Evolutionary conservation across 2,113 vertebrate genomes (phyloP), one percentile per base, ranked within the genome.

Genomic region (Paraplagusia blochii): DNA sequence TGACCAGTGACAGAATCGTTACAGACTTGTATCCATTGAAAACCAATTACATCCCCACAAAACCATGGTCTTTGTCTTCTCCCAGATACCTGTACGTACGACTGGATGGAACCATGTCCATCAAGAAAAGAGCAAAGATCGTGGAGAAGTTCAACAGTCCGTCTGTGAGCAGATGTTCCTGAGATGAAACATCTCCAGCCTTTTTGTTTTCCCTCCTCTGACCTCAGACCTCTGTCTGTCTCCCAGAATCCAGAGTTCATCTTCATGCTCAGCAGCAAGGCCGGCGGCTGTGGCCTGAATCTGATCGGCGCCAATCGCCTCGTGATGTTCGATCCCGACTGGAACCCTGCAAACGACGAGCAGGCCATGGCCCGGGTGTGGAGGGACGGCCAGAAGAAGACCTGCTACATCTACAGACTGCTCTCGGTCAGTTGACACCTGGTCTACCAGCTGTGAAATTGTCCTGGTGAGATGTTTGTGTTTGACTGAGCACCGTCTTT

Each of bases 231-330:
- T 12, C 10, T 13, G 4, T 60, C 33, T 54, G 13, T 66, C 42
- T 66, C 39, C 6, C 43, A 99, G 96, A 98, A 80, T 73, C 95
- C 95, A 1, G 96, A 99, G 68, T 99, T 98, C 78, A 92, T 99
- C 80, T 99, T 99, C 87, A 99, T 99, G 96, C 72, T 99, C 47
- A 98, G 97, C 85, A 98, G 96, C 84, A 99, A 99, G 85, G 97
- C 97, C 15, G 97, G 97, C 0, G 96, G 97, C 13, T 99, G 97
- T 12, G 97, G 97, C 58, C 90, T 99, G 53, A 99, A 99, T 78
- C 83, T 99, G 68, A 98, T 98, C 0, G 96, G 96, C 13, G 97
- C 97, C 39, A 99, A 98, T 80, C 92, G 96, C 5, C 81, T 99
- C 63, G 93, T 99, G 46, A 99, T 99, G 97, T 98, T 99, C 0